Percentiles rank a stretch among this genome's conserved stretches.
phyloP scores from a whole-genome alignment of 1,140 invertebrate species.

The Popillia japonica region DNA sequence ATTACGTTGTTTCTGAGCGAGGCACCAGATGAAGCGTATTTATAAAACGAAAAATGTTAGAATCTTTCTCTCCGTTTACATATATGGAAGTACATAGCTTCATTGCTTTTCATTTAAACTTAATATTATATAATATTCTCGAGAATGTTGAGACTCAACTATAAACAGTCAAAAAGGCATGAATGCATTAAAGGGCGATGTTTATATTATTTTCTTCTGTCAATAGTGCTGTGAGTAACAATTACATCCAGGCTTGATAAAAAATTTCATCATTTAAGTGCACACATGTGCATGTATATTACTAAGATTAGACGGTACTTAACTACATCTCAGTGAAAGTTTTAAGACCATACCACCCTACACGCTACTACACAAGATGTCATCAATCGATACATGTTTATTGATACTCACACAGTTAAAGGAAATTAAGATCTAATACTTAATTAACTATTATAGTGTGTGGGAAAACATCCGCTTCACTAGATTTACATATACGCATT shows the following conservation, averaged over 20 bases:
- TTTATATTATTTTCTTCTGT: slow-evolving; percentile 1
- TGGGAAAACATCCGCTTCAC: background rate
- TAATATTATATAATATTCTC: no score
- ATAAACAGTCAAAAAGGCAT: background rate
- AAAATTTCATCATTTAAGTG: slow-evolving; percentile 15
- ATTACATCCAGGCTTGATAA: background rate
- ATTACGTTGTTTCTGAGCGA: no score
- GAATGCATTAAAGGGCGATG: background rate
- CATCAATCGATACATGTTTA: slow-evolving; percentile 15
- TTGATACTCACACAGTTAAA: slow-evolving; percentile 10
- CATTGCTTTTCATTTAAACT: background rate
- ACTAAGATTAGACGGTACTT: background rate
- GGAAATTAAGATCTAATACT: background rate
- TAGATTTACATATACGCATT: background rate
- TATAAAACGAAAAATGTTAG: no score
- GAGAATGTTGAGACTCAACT: no score
- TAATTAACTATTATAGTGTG: background rate
- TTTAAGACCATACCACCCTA: slow-evolving; percentile 9
- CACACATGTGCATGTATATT: slow-evolving; percentile 2
- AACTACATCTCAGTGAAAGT: background rate
- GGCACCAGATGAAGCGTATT: no score
- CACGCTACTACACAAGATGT: slow-evolving; percentile 9
- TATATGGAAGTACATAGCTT: no score
- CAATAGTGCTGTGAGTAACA: background rate
- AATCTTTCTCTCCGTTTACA: no score